Conservation (phyloP, 1,140 invertebrate genomes). For the Carcinoscorpius rotundicauda region DNA sequence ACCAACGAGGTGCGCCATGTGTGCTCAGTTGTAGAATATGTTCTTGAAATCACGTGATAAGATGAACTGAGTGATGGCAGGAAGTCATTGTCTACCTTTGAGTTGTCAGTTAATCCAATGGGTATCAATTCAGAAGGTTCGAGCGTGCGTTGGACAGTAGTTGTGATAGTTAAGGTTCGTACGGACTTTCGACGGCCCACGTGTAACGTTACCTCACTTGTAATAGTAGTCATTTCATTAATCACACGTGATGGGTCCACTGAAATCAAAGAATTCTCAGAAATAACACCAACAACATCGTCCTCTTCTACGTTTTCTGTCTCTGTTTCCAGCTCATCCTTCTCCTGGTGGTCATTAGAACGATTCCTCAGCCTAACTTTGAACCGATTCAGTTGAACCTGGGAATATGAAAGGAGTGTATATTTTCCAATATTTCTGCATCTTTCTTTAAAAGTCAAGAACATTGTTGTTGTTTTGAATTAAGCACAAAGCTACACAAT, state of each 20-base stretch:
- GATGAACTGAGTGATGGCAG: constrained; percentile 17
- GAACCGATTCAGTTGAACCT: constrained; percentile 26
- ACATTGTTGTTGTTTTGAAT: too few species aligned
- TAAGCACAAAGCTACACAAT: too few species aligned
- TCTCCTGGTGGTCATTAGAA: background rate
- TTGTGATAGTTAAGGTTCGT: constrained; percentile 34
- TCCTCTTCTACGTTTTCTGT: constrained; percentile 11
- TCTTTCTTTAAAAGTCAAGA: too few species aligned
- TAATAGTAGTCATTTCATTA: constrained; percentile 24
- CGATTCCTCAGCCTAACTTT: constrained; percentile 21
- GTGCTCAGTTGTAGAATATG: constrained; percentile 26
- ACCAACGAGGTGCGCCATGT: constrained; percentile 24
- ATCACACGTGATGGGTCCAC: constrained; percentile 22
- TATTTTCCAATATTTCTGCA: too few species aligned
- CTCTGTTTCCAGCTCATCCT: background rate
- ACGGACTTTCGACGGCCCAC: constrained; percentile 22
- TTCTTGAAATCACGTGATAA: constrained; percentile 22
- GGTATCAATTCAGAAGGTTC: constrained; percentile 49
- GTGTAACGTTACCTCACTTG: constrained; percentile 22
- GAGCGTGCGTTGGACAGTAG: constrained; percentile 67
- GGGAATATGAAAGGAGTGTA: background rate
- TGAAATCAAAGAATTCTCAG: constrained; percentile 1
- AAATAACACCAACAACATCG: background rate
- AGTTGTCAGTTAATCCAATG: constrained; percentile 23
- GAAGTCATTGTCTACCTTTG: constrained; percentile 22